Percentiles rank a stretch among this genome's conserved stretches.
phyloP scores from a whole-genome alignment of 2,113 vertebrate genomes.

The Gadus chalcogrammus region DNA sequence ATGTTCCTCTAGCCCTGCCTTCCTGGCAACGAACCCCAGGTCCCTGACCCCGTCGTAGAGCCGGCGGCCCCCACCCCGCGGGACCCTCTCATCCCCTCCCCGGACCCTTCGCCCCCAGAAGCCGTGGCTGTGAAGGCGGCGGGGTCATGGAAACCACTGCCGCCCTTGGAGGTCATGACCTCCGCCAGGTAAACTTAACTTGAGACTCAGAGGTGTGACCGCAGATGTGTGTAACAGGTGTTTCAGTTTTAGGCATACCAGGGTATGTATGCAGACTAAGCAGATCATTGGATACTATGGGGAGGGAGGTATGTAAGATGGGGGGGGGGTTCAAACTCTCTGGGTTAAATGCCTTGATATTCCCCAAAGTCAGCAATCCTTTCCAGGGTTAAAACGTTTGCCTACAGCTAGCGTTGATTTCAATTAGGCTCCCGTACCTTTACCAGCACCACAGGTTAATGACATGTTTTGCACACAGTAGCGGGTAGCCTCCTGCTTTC shows the following conservation, averaged over 20 bases:
- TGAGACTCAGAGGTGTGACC: too few species aligned
- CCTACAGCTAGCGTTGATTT: too few species aligned
- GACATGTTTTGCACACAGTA: too few species aligned
- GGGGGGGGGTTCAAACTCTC: too few species aligned
- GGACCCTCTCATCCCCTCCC: not conserved
- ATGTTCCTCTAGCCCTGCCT: not conserved
- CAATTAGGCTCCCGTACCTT: too few species aligned
- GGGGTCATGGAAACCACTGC: slow-evolving; percentile 46
- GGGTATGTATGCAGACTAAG: not conserved
- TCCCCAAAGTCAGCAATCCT: too few species aligned
- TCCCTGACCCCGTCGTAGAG: not conserved
- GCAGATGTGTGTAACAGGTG: not conserved
- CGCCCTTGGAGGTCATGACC: slow-evolving; percentile 25
- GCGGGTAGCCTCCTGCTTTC: too few species aligned
- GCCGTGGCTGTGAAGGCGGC: not conserved
- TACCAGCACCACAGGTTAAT: too few species aligned
- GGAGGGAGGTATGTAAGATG: too few species aligned
- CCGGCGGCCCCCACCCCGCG: not conserved
- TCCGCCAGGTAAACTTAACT: slow-evolving; percentile 6
- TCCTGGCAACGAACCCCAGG: not conserved
- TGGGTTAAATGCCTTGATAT: too few species aligned
- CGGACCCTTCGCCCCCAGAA: not conserved
- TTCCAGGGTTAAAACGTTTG: too few species aligned
- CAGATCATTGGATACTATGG: too few species aligned
- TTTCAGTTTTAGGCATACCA: not conserved